Evolutionary conservation across 2,113 vertebrate species (phyloP).

Genomic region (Collichthys lucidus): DNA sequence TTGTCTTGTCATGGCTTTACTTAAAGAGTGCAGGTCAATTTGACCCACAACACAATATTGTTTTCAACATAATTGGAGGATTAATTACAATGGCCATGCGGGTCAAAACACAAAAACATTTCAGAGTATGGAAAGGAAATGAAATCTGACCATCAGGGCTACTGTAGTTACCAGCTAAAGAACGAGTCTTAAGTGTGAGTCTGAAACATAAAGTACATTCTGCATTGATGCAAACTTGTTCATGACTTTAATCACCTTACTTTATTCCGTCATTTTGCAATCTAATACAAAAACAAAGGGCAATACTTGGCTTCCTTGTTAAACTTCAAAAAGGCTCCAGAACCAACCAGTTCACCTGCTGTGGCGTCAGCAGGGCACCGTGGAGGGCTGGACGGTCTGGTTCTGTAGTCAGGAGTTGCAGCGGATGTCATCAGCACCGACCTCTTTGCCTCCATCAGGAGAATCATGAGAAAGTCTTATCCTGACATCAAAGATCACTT

Average conservation of each 20-base stretch:
- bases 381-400: background rate
- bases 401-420: slow-evolving; percentile 37
- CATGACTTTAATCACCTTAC: background rate
- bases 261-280: background rate
- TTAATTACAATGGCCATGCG: no score
- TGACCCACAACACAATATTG: no score
- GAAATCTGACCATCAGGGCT: no score
- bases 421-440: slow-evolving; percentile 48
- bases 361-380: slow-evolving; percentile 1
- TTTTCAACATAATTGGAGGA: no score
- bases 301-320: background rate
- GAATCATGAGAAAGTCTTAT: slow-evolving; percentile 18
- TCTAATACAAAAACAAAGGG: background rate
- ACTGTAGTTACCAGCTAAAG: background rate
- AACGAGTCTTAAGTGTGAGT: no score
- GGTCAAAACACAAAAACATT: no score
- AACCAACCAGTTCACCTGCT: background rate
- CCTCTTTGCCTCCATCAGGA: slow-evolving; percentile 14
- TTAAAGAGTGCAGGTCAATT: no score
- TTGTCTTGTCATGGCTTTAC: no score
- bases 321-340: background rate
- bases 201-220: background rate
- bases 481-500: slow-evolving; percentile 43
- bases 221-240: background rate
- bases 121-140: no score